Conservation (phyloP, 2,797 vertebrate species). For the Furcifer pardalis region DNA sequence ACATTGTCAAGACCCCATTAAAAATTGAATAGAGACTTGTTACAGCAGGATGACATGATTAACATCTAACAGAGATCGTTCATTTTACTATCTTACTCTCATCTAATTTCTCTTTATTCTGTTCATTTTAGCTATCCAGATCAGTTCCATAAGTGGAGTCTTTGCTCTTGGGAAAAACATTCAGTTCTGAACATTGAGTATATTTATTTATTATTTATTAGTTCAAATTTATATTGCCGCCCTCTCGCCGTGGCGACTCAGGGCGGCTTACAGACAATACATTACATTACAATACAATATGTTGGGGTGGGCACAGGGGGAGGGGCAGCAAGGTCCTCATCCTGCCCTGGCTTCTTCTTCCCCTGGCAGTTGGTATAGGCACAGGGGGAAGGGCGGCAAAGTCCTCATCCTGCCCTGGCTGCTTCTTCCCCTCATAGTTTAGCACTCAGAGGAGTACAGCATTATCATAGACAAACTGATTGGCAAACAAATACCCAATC, state of each 20-base stretch:
- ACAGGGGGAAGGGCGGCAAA: no score
- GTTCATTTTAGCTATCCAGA: neutral
- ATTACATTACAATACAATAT: no score
- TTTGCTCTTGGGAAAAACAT: neutral
- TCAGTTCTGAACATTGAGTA: neutral
- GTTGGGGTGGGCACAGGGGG: no score
- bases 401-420: no score
- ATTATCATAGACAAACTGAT: neutral
- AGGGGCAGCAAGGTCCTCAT: no score
- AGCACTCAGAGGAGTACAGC: neutral
- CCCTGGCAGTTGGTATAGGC: no score
- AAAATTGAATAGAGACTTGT: slow-evolving; percentile 9
- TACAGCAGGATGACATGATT: neutral
- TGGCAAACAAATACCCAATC: neutral
- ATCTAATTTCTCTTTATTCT: slow-evolving; percentile 1
- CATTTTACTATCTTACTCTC: neutral
- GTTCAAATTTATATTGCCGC: no score
- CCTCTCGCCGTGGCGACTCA: no score
- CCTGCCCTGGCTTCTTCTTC: no score
- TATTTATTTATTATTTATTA: no score
- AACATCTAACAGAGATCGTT: neutral
- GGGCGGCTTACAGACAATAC: no score
- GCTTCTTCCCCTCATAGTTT: no score
- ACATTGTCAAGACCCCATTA: slow-evolving; percentile 7
- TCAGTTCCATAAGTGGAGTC: neutral